A percentile compares a stretch with the other conserved stretches of the same genome.
Conservation (phyloP, 2,797 vertebrate genomes). For the Telmatherina bonti region DNA sequence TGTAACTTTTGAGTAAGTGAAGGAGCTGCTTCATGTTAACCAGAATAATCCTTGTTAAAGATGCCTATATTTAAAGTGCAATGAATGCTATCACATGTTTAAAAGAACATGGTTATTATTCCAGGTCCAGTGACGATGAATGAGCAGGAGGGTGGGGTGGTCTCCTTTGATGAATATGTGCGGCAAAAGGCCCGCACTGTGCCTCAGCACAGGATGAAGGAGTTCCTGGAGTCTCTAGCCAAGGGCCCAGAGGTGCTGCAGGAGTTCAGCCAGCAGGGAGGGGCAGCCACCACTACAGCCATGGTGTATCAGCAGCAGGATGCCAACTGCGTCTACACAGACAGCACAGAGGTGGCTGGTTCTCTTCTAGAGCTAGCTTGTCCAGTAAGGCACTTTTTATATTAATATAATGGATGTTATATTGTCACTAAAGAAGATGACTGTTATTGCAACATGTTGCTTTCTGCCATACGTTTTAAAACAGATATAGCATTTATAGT, state of each 20-base stretch:
- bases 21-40: not conserved
- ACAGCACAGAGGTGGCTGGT: conserved; percentile 98
- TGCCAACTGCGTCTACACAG: conserved; percentile 95
- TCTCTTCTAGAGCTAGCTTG: conserved; percentile 97
- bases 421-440: not conserved
- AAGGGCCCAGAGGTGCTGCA: conserved; percentile 96
- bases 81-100: not conserved
- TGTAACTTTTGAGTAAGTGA: too few species aligned
- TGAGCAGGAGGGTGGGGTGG: conserved; percentile 97
- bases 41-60: not conserved
- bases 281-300: conserved; percentile 82
- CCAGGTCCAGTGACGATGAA: conserved; percentile 88
- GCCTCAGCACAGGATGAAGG: conserved; percentile 99
- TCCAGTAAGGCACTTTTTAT: conserved; percentile 84
- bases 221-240: conserved; percentile 97
- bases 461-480: too few species aligned
- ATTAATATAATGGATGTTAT: not conserved
- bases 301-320: conserved; percentile 99
- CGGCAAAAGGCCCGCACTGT: conserved; percentile 96
- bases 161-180: conserved; percentile 99
- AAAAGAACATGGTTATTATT: not conserved
- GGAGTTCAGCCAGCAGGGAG: conserved; percentile 92
- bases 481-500: too few species aligned
- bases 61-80: not conserved
- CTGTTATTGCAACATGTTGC: not conserved